phyloP scores from a whole-genome alignment of 2,113 vertebrate species.

The Macaca mulatta region DNA sequence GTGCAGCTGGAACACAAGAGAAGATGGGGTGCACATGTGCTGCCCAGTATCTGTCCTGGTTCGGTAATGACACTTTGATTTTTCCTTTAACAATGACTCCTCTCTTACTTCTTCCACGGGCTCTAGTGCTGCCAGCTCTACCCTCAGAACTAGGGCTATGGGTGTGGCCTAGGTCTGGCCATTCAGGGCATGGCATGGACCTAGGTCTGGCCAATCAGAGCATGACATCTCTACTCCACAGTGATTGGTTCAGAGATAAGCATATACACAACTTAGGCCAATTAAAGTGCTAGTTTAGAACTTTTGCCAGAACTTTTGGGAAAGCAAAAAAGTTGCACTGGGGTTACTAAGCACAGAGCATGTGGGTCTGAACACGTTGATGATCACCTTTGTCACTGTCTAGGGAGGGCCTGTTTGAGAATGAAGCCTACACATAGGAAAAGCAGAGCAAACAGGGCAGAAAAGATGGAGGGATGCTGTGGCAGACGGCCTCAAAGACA shows the following conservation, averaged over 20 bases:
- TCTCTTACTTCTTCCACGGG: neutral
- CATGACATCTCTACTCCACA: neutral
- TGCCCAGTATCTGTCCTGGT: neutral
- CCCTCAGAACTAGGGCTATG: neutral
- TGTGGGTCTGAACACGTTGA: neutral
- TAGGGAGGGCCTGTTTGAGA: neutral
- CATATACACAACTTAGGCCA: neutral
- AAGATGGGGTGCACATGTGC: neutral
- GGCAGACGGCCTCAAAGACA: neutral
- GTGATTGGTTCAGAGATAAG: neutral
- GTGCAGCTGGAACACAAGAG: neutral
- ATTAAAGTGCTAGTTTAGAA: neutral
- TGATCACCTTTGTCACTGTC: neutral
- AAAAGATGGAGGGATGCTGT: neutral
- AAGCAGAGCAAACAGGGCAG: neutral
- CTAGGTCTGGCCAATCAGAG: neutral
- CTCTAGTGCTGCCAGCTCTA: neutral
- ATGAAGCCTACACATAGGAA: neutral
- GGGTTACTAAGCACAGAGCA: neutral
- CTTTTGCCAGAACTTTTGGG: conserved; percentile 29
- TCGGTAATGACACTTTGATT: neutral
- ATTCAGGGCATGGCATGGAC: neutral
- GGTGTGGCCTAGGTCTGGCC: neutral
- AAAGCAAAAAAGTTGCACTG: neutral
- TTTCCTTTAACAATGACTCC: neutral